Evolutionary conservation across 2,888 invertebrate species (phyloP).

Genomic region (Carabus problematicus): DNA sequence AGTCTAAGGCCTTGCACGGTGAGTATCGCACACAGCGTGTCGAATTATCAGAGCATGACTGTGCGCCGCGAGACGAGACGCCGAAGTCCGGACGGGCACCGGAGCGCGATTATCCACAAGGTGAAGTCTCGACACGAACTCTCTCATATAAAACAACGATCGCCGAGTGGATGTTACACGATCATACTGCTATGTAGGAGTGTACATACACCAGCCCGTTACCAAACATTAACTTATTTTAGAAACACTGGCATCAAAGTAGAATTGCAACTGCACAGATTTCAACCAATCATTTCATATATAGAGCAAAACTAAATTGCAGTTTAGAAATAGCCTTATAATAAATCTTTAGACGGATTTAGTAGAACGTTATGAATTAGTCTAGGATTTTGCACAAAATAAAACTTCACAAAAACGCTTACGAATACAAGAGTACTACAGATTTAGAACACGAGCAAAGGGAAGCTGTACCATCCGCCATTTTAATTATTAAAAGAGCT

Average conservation of each 20-base stretch:
- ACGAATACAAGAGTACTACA: too few relatives aligned
- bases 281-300: too few relatives aligned
- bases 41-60: constrained; percentile 14
- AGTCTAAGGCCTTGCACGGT: background rate
- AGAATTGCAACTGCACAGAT: too few relatives aligned
- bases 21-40: constrained; percentile 8
- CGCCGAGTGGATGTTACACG: background rate
- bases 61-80: too few relatives aligned
- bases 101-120: too few relatives aligned
- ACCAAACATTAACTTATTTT: background rate
- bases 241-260: background rate
- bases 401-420: too few relatives aligned
- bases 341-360: too few relatives aligned
- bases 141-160: background rate
- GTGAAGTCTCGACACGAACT: background rate
- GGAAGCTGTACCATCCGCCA: constrained; percentile 4
- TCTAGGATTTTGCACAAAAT: background rate
- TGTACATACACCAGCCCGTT: background rate
- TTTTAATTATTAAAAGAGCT: constrained; percentile 17
- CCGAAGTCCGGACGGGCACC: too few relatives aligned
- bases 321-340: too few relatives aligned
- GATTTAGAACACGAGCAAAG: background rate
- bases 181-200: background rate
- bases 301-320: too few relatives aligned
- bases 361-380: background rate